These are phyloP conservation scores for Argynnis bischoffii DNA, from an alignment of 2,888 invertebrate genomes.

Conservation along the genomic window DNA sequence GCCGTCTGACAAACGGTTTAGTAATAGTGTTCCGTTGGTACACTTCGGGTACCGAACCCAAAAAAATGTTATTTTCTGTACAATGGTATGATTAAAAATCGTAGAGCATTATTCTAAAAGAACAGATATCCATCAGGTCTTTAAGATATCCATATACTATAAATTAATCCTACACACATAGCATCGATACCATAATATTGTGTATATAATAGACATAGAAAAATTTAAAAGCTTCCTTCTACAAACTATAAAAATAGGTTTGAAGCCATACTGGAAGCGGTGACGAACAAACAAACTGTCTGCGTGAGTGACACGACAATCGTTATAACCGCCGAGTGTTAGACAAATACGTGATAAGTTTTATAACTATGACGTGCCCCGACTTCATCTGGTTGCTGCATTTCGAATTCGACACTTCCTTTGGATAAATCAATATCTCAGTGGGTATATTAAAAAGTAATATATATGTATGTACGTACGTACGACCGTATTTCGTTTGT, in stretches of 20 bases:
- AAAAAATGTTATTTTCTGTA: no score
- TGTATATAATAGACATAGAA: not conserved
- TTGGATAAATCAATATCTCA: not conserved
- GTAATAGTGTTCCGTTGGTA: no score
- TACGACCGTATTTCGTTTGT: no score
- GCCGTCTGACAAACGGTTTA: no score
- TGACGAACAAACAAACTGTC: conserved; percentile 23
- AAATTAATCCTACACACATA: no score
- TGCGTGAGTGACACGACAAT: conserved; percentile 18
- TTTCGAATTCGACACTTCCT: not conserved
- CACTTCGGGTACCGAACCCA: no score
- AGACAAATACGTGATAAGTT: conserved; percentile 21
- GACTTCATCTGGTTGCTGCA: not conserved
- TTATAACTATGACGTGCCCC: conserved; percentile 7
- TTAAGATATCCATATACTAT: no score
- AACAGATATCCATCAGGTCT: no score
- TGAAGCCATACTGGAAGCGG: conserved; percentile 16
- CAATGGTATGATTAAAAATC: no score
- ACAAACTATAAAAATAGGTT: conserved; percentile 15
- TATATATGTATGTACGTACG: no score
- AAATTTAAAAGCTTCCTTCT: conserved; percentile 7
- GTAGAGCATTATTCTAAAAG: no score
- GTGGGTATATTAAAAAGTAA: no score
- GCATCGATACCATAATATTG: not conserved
- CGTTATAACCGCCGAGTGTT: conserved; percentile 9